Evolutionary conservation across 2,797 vertebrate genomes (phyloP).

Genomic region (Eupleurogrammus muticus): DNA sequence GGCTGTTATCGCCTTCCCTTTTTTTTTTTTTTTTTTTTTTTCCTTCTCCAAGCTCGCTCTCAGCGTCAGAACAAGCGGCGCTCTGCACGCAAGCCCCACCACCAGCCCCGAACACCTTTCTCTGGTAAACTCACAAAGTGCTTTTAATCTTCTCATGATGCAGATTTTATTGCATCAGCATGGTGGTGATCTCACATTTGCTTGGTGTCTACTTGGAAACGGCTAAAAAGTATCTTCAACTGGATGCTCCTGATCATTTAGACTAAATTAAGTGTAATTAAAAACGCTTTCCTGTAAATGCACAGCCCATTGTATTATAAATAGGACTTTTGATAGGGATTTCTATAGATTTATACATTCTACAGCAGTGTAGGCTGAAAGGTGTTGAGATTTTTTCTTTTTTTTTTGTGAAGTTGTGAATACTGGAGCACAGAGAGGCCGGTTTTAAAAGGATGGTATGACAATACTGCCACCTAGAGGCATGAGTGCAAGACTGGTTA

Average conservation of each 20-base stretch:
- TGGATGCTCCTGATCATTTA: background rate
- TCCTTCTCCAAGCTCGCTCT: constrained; percentile 11
- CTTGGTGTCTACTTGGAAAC: constrained; percentile 10
- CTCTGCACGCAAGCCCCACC: constrained; percentile 48
- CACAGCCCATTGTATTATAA: constrained; percentile 2
- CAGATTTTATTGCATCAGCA: constrained; percentile 15
- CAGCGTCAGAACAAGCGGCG: constrained; percentile 26
- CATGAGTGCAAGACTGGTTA: constrained; percentile 57
- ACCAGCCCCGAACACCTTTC: constrained; percentile 22
- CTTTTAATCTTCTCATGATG: constrained; percentile 11
- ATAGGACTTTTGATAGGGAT: constrained; percentile 7
- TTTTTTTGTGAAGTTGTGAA: constrained; percentile 26
- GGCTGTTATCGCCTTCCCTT: constrained; percentile 62
- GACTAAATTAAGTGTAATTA: background rate
- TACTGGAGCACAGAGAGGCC: background rate
- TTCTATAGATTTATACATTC: background rate
- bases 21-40: no score
- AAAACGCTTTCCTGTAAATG: background rate
- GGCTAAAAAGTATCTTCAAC: constrained; percentile 6
- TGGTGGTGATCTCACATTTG: constrained; percentile 30
- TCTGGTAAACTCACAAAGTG: constrained; percentile 19
- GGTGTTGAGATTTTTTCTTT: constrained; percentile 22
- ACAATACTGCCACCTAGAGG: constrained; percentile 85
- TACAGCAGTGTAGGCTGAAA: constrained; percentile 12
- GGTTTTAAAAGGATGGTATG: constrained; percentile 63